These are phyloP conservation scores for Myotis lucifugus DNA, from an alignment of 2,113 vertebrate species.

Conservation along the genomic window DNA sequence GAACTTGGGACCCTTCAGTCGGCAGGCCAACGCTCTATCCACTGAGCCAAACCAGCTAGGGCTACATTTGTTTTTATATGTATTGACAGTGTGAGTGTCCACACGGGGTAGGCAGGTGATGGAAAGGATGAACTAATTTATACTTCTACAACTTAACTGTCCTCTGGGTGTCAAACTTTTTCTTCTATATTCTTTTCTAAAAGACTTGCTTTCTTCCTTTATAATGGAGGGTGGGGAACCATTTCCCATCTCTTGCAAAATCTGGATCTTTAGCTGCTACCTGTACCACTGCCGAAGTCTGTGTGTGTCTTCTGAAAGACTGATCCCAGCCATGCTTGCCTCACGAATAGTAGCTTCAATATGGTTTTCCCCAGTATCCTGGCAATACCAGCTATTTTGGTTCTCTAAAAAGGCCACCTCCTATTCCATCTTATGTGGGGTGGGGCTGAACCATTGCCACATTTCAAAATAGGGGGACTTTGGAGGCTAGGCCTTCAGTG, in stretches of 20 bases:
- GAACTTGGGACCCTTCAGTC: too few relatives aligned
- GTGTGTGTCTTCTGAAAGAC: background rate
- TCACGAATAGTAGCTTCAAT: background rate
- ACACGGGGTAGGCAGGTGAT: too few relatives aligned
- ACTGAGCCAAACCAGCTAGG: too few relatives aligned
- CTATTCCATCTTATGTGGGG: background rate
- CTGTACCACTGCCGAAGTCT: background rate
- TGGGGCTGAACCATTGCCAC: background rate
- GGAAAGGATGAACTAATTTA: slow-evolving; percentile 19
- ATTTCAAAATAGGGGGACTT: background rate
- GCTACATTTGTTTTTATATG: background rate
- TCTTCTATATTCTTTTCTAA: slow-evolving; percentile 15
- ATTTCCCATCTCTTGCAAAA: background rate
- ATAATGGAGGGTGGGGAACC: background rate
- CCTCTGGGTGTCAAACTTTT: background rate
- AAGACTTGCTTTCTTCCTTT: slow-evolving; percentile 35
- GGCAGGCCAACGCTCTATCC: too few relatives aligned
- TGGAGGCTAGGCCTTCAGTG: background rate
- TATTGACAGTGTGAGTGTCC: background rate
- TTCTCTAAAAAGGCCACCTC: slow-evolving; percentile 28
- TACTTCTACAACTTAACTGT: background rate
- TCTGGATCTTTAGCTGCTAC: background rate
- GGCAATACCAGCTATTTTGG: background rate
- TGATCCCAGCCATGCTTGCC: background rate
- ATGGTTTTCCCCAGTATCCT: background rate